Conservation (phyloP, 92 coral and sea anemone species). For the Ricordea florida region DNA sequence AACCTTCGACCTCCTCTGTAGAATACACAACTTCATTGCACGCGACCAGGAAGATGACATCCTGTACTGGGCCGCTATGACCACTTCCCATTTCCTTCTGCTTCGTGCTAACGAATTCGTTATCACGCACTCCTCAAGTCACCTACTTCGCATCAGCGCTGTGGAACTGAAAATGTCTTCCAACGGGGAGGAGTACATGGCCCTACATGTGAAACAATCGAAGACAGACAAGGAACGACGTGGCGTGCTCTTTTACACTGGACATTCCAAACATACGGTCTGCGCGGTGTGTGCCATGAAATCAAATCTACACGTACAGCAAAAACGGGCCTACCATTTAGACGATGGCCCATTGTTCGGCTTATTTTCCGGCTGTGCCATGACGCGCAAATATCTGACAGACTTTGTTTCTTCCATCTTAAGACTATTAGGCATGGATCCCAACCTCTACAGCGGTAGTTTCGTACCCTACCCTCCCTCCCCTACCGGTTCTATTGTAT, state of each 20-base stretch:
- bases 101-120: slow-evolving; percentile 30
- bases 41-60: not conserved
- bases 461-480: too few species aligned
- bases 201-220: slow-evolving; percentile 3
- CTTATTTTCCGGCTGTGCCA: not conserved
- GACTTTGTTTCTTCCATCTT: not conserved
- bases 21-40: slow-evolving; percentile 8
- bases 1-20: slow-evolving; percentile 46
- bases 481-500: too few species aligned
- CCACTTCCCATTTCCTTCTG: slow-evolving; percentile 32
- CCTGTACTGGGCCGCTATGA: slow-evolving; percentile 53
- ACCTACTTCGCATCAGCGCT: not conserved
- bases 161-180: not conserved
- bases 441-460: not conserved
- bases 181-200: not conserved
- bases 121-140: not conserved
- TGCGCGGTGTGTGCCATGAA: slow-evolving; percentile 33
- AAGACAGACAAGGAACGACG: slow-evolving; percentile 20
- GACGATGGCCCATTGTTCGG: not conserved
- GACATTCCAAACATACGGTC: slow-evolving; percentile 21
- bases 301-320: not conserved
- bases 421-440: not conserved
- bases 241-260: slow-evolving; percentile 4
- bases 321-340: not conserved
- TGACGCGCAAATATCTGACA: not conserved